Percentiles rank a stretch among this genome's conserved stretches.
Evolutionary conservation across 2,113 vertebrate species (phyloP).

Genomic region (Steatornis caripensis): DNA sequence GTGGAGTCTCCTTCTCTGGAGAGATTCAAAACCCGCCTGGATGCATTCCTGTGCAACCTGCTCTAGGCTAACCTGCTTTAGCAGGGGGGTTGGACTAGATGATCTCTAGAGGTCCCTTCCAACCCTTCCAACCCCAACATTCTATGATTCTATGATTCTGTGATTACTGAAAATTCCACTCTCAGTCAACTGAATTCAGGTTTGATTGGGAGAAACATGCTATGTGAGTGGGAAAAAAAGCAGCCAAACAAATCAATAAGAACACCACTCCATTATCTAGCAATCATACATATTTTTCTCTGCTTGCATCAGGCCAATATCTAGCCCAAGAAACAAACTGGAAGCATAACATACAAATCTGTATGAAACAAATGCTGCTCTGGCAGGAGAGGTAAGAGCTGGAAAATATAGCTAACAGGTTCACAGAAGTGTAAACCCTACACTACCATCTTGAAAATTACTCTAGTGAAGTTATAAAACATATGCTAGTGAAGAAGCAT

Average conservation of each 20-base stretch:
- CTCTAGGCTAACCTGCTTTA: no score
- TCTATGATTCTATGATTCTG: no score
- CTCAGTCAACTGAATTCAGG: not conserved
- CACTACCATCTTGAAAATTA: constrained; percentile 29
- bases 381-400: constrained; percentile 19
- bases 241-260: not conserved
- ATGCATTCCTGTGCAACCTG: no score
- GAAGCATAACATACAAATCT: constrained; percentile 13
- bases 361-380: constrained; percentile 34
- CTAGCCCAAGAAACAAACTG: not conserved
- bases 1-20: no score
- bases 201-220: not conserved
- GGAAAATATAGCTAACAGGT: constrained; percentile 26
- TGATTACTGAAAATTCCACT: not conserved
- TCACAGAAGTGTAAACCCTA: constrained; percentile 30
- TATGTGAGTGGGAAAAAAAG: not conserved
- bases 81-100: no score
- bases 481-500: not conserved
- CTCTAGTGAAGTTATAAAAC: constrained; percentile 25
- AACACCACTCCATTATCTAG: not conserved
- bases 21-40: no score
- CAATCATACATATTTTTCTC: not conserved
- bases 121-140: no score
- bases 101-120: no score
- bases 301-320: not conserved